Base-by-base conservation (phyloP, 2,888 invertebrate species). In the Asteroscopus sphinx region DNA sequence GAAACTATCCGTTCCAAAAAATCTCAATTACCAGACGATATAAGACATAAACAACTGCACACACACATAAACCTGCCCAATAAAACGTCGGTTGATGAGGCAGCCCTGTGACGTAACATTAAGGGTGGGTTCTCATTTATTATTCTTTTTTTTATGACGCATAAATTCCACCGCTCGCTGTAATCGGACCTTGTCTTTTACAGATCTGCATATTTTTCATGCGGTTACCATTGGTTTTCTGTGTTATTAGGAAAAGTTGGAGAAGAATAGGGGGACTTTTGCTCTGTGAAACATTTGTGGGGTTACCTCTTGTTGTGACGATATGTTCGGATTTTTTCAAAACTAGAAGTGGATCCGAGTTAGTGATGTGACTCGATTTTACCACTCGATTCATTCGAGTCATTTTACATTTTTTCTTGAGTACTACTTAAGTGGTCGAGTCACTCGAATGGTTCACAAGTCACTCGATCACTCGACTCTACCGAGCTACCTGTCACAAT, bases 131-230 rank as follows among this genome's bases (percentile, higher is more conserved):
- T 66, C 73, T 71, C 76, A 80, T 80, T 82, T 82, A 76, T 79
- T 81, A 80, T 80, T 80, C 77, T 71, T 76, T 80, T 21, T 81
- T 81, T 81, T 80, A 81, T 72, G 79, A 78, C 70, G 76, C 81
- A 82, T 81, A 81, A 76, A 82, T 81, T 81, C 70, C 68, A 64
- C 61, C 59, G 63, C 68, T 59, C 54, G 37, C 60, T 67, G 78
- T 76, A 77, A 76, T 80, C 80, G 81, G 75, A 74, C 75, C 69
- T 61, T 71, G 77, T 76, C 70, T 71, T 63, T 64, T 49, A 70
- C 61, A 71, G 77, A 81, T 81, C 80, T 82, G 78, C 77, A 81
- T 81, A 72, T 76, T 80, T 75, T 79, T 77, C 72, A 76, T 65
- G 67, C 61, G 60, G 55, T 62, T 51, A 16, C 44, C 68, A 68